Conservation (phyloP, 2,888 invertebrate genomes). For the Crioceris asparagi region DNA sequence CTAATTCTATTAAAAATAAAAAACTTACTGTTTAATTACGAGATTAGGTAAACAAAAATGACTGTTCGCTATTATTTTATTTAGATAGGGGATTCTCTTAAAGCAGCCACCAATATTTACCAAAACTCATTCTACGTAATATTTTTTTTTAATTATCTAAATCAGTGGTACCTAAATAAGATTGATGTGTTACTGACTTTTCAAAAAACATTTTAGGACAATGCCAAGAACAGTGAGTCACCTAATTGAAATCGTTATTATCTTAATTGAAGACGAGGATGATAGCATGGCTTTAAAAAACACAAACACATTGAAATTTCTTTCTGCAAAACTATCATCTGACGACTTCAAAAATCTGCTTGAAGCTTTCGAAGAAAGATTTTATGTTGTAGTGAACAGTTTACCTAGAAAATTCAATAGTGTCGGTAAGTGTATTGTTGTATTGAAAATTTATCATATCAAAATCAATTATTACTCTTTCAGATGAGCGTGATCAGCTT, state of each 20-base stretch:
- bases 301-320: conserved; percentile 31
- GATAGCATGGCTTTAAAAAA: conserved; percentile 41
- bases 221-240: conserved; percentile 50
- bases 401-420: conserved; percentile 58
- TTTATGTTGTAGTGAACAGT: conserved; percentile 45
- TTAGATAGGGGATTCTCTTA: too few species aligned
- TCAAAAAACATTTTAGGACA: conserved; percentile 49
- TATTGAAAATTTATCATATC: background rate
- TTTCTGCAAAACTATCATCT: conserved; percentile 37
- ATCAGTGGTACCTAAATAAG: too few species aligned
- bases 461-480: conserved; percentile 10
- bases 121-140: too few species aligned
- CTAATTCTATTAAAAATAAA: too few species aligned
- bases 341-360: conserved; percentile 37
- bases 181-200: too few species aligned
- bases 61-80: too few species aligned
- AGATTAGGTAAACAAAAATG: too few species aligned
- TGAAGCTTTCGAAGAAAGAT: conserved; percentile 50
- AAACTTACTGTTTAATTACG: too few species aligned
- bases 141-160: too few species aligned
- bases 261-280: conserved; percentile 55
- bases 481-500: conserved; percentile 52
- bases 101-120: too few species aligned
- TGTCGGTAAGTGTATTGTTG: conserved; percentile 37
- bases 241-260: conserved; percentile 56